These are phyloP conservation scores for Sebastiscus tertius DNA, from an alignment of 2,797 vertebrate genomes.

Conservation along the genomic window DNA sequence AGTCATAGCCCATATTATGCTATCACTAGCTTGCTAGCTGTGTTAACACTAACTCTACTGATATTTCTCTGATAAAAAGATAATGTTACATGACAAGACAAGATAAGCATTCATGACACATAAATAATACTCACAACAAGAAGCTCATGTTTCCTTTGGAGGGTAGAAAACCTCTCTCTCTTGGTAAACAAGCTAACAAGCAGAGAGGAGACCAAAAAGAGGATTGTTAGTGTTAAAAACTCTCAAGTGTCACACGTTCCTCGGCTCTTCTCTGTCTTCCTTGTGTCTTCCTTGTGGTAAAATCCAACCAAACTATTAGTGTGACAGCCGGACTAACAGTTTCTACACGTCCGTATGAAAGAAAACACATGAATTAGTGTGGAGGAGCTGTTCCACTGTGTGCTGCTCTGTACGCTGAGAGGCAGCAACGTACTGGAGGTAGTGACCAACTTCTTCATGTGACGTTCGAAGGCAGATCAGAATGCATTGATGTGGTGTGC, in stretches of 20 bases:
- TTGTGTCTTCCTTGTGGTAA: neutral
- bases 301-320: neutral
- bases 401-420: constrained; percentile 56
- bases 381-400: neutral
- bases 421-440: constrained; percentile 58
- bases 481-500: neutral
- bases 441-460: constrained; percentile 63
- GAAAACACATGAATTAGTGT: neutral
- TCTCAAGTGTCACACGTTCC: constrained; percentile 22
- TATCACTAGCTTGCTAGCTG: constrained; percentile 39
- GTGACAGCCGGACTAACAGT: neutral
- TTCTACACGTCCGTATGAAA: neutral
- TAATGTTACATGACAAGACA: accelerated
- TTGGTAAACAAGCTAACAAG: constrained; percentile 31
- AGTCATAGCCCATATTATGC: constrained; percentile 55
- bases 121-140: constrained; percentile 81
- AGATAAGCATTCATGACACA: neutral
- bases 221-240: constrained; percentile 34
- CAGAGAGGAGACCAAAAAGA: constrained; percentile 16
- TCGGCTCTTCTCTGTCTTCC: constrained; percentile 12
- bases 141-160: constrained; percentile 83
- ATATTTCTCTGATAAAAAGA: neutral
- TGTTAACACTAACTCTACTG: neutral
- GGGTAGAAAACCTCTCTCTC: constrained; percentile 25
- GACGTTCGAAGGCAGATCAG: neutral